Percentiles rank a stretch among this genome's conserved stretches.
These are phyloP conservation scores for Tetrao urogallus DNA, from an alignment of 2,113 vertebrate species.

Conservation along the genomic window DNA sequence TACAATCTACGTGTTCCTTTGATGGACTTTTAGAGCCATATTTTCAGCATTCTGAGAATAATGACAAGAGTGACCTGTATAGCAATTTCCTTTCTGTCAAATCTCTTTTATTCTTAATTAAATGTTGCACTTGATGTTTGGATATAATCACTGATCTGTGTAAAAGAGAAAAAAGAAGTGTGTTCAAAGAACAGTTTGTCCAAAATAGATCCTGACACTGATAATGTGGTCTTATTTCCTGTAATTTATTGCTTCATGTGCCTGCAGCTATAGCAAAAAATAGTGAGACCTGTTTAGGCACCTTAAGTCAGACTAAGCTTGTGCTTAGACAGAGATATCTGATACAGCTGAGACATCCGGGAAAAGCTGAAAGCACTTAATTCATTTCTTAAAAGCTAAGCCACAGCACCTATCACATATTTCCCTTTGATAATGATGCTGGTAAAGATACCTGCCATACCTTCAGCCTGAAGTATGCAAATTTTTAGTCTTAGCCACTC, in stretches of 20 bases:
- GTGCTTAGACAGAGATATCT: neutral
- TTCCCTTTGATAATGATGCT: neutral
- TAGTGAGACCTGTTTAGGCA: neutral
- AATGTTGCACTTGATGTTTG: neutral
- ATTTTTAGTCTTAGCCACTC: neutral
- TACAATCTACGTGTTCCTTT: neutral
- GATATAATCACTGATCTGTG: neutral
- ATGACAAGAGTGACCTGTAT: neutral
- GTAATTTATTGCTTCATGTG: conserved; percentile 5
- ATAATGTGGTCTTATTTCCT: conserved; percentile 51
- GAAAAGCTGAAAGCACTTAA: neutral
- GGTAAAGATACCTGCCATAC: neutral
- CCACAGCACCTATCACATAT: neutral
- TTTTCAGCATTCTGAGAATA: conserved; percentile 10
- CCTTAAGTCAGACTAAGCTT: neutral
- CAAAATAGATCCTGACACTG: neutral
- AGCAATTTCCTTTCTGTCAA: conserved; percentile 23
- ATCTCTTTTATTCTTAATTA: conserved; percentile 38
- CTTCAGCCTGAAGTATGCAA: neutral
- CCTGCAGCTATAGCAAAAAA: neutral
- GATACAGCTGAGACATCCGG: neutral
- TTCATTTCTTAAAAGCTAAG: neutral
- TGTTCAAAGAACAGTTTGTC: neutral
- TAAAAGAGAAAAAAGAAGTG: neutral
- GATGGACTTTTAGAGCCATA: neutral